Conservation (phyloP, 1,140 invertebrate species). For the Aphaenogaster floridana region DNA sequence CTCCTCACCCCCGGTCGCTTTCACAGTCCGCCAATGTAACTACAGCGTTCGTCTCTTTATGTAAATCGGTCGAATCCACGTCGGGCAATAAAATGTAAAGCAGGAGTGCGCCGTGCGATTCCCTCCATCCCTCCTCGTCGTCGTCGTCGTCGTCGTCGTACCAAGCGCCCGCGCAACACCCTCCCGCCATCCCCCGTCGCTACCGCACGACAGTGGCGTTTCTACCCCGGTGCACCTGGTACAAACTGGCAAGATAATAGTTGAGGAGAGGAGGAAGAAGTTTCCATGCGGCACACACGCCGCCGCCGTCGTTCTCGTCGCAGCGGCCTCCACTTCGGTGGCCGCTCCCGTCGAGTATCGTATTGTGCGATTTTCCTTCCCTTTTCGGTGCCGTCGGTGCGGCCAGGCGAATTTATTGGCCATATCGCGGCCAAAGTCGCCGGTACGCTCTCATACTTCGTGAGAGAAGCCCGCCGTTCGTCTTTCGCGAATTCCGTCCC, state of each 20-base stretch:
- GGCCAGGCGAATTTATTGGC: constrained; percentile 42
- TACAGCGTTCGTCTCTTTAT: constrained; percentile 72
- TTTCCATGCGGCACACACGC: constrained; percentile 18
- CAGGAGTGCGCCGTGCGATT: constrained; percentile 50
- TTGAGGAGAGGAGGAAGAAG: constrained; percentile 25
- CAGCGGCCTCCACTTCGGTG: constrained; percentile 13
- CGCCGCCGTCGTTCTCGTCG: constrained; percentile 23
- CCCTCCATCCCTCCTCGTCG: not conserved
- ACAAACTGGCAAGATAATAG: constrained; percentile 74
- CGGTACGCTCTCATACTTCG: constrained; percentile 11
- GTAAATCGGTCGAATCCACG: constrained; percentile 74
- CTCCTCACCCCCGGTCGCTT: not conserved
- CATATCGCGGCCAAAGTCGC: constrained; percentile 10
- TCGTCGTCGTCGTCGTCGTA: constrained; percentile 40
- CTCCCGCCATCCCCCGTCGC: not conserved
- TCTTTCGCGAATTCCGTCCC: constrained; percentile 1
- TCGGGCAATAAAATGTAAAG: constrained; percentile 76
- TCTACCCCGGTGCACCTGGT: constrained; percentile 66
- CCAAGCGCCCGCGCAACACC: constrained; percentile 36
- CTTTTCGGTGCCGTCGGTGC: not conserved
- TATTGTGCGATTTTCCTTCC: constrained; percentile 40
- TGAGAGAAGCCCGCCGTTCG: constrained; percentile 1
- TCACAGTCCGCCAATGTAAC: constrained; percentile 27
- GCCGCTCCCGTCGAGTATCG: constrained; percentile 10
- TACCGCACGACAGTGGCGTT: constrained; percentile 36